phyloP scores from a whole-genome alignment of 37 sponge, comb jelly and placozoan genomes.

The Eunapius fragilis region DNA sequence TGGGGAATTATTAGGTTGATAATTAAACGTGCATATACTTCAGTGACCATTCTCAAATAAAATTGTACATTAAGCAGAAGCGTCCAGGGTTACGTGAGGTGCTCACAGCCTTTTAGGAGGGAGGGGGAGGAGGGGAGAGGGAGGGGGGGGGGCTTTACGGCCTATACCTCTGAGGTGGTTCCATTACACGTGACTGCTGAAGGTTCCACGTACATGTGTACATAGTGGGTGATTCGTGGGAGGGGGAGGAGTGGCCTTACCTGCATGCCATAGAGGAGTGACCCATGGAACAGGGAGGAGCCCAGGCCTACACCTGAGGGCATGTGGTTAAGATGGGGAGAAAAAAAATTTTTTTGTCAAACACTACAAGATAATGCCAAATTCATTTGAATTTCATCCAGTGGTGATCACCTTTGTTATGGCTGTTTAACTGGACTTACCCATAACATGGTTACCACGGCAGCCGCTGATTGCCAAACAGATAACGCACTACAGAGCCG shows the following conservation, averaged over 20 bases:
- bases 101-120: too few species aligned
- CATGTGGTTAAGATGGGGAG: too few species aligned
- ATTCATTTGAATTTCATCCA: too few species aligned
- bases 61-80: too few species aligned
- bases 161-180: too few species aligned
- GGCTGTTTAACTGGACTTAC: not conserved
- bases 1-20: too few species aligned
- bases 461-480: not conserved
- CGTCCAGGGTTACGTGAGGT: too few species aligned
- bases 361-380: not conserved
- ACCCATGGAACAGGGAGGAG: conserved; percentile 74
- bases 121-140: not conserved
- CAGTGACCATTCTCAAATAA: too few species aligned
- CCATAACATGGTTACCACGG: not conserved
- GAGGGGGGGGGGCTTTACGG: not conserved
- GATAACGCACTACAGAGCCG: not conserved
- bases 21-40: too few species aligned
- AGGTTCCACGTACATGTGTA: too few species aligned
- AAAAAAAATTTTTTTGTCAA: not conserved
- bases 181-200: too few species aligned
- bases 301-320: conserved; percentile 72
- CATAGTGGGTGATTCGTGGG: not conserved
- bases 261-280: conserved; percentile 72
- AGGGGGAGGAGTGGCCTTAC: conserved; percentile 21
- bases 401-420: too few species aligned